Evolutionary conservation across 2,888 invertebrate species (phyloP).

Genomic region (Mesoligia furuncula): DNA sequence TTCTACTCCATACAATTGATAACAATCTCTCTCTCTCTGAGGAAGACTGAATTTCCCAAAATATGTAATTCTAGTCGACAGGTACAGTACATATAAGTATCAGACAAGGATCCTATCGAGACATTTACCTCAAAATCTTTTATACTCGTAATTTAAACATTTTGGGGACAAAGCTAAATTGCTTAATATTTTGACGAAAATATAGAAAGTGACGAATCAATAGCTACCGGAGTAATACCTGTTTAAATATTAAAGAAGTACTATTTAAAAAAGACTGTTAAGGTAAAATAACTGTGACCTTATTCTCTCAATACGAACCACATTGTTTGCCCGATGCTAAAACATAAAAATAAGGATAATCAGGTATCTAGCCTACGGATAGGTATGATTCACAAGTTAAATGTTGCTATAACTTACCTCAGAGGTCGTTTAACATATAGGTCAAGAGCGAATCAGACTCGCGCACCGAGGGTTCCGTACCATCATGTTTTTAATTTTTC

Average conservation of each 20-base stretch:
- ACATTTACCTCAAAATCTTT: background rate
- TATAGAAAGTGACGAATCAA: background rate
- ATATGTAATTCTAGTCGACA: background rate
- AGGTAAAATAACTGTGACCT: background rate
- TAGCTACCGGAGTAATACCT: background rate
- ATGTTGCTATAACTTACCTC: too few species aligned
- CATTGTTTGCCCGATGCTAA: background rate
- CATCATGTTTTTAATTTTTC: too few species aligned
- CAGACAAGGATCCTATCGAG: background rate
- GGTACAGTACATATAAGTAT: background rate
- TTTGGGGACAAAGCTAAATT: background rate
- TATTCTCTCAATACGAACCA: conserved; percentile 16
- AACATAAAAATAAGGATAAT: too few species aligned
- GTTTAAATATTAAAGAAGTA: too few species aligned
- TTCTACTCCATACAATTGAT: background rate
- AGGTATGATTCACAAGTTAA: too few species aligned
- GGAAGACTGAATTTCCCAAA: background rate
- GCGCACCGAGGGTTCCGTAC: too few species aligned
- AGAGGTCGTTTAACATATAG: too few species aligned
- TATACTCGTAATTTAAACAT: background rate
- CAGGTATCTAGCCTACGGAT: too few species aligned
- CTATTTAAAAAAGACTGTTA: background rate
- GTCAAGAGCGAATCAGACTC: too few species aligned
- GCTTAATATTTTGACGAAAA: background rate
- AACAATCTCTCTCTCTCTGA: background rate